Evolutionary conservation across 2,113 vertebrate genomes (phyloP), one percentile per base, ranked within the genome.

Genomic region (Setophaga petechia): DNA sequence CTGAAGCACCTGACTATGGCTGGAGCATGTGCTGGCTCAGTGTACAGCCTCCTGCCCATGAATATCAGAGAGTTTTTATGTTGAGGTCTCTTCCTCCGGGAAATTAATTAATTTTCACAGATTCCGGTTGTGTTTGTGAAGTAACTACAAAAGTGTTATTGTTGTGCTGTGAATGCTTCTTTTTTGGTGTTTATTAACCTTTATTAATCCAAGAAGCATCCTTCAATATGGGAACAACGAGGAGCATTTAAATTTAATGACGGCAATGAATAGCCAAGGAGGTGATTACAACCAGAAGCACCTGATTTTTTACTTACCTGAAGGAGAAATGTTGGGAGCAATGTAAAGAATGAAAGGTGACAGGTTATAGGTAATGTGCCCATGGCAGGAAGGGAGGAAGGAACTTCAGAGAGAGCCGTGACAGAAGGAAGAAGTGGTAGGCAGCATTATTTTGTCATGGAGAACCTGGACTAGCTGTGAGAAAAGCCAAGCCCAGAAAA

Each of bases 401-500:
- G 43, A 79, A 47, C 37, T 85, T 88, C 31, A 74, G 1, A 1
- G 30, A 72, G 25, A 82, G 3, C 5, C 0, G 0, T 30, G 20
- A 59, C 18, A 58, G 51, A 90, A 51, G 18, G 35, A 79, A 84
- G 35, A 55, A 75, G 9, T 52, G 31, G 58, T 49, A 46, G 28
- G 51, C 10, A 49, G 22, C 3, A 14, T 51, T 74, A 74, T 80
- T 95, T 76, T 69, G n/a, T 62, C 6, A 2, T 41, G 51, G 35
- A 83, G 41, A 88, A 58, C 33, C 12, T 85, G 33, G 28, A 31
- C 51, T 46, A 90, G 20, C 41, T 86, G 18, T 66, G 35, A 88
- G n/a, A 88, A 30, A 90, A 67, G 13, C 9, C 12, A 80, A 51
- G 7, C 8, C 59, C 49, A 86, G 78, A 66, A 76, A 59, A 88